Evolutionary conservation across 2,113 vertebrate species (phyloP).

Genomic region (Paramisgurnus dabryanus): DNA sequence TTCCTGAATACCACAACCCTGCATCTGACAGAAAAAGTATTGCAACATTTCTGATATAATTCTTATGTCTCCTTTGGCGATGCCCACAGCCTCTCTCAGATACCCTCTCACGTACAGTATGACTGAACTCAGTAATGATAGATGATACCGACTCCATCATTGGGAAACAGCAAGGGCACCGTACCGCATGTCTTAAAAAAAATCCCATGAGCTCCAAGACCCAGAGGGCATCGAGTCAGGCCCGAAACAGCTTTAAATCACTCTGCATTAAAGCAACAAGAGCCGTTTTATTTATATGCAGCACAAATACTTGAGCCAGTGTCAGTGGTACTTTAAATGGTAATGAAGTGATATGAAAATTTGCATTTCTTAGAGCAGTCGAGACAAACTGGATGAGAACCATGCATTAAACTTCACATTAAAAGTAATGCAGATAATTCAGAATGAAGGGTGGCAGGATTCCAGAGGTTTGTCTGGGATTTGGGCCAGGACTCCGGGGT

Average conservation of each 20-base stretch:
- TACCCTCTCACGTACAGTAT: constrained; percentile 10
- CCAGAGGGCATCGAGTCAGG: constrained; percentile 28
- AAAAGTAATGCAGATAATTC: constrained; percentile 42
- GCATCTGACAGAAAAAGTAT: not conserved
- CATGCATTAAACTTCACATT: not conserved
- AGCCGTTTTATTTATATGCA: constrained; percentile 35
- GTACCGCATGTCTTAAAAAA: constrained; percentile 6
- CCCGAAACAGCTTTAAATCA: constrained; percentile 35
- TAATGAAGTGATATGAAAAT: constrained; percentile 34
- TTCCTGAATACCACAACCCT: not conserved
- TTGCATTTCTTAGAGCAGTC: constrained; percentile 10
- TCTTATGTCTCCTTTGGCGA: not conserved
- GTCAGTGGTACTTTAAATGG: constrained; percentile 42
- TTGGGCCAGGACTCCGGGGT: constrained; percentile 25
- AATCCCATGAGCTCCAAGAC: constrained; percentile 5
- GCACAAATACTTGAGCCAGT: constrained; percentile 26
- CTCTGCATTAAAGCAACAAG: constrained; percentile 18
- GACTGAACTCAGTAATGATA: constrained; percentile 35
- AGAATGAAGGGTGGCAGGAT: constrained; percentile 30
- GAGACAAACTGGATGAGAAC: not conserved
- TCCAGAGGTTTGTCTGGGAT: constrained; percentile 32
- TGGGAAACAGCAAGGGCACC: constrained; percentile 3
- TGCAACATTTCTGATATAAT: constrained; percentile 18
- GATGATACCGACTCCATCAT: constrained; percentile 41
- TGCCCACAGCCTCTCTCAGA: constrained; percentile 9